A percentile compares a stretch with the other conserved stretches of the same genome.
These are phyloP conservation scores for Danaus melanippus DNA, from an alignment of 1,140 invertebrate species.

Conservation along the genomic window DNA sequence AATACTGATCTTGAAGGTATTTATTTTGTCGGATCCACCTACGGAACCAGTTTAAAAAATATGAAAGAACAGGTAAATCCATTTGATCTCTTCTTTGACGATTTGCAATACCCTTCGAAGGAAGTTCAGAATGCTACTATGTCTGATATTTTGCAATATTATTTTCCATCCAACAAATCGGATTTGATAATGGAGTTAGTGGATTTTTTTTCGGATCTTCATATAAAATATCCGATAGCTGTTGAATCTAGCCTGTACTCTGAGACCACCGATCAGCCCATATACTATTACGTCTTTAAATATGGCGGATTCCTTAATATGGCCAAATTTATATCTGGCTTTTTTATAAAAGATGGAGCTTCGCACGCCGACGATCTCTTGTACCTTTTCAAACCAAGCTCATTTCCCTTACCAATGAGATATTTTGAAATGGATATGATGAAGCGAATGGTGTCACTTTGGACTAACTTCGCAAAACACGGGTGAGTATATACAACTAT, in stretches of 20 bases:
- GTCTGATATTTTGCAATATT: conserved; percentile 34
- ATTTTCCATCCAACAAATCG: conserved; percentile 42
- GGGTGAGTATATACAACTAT: conserved; percentile 28
- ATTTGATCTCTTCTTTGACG: conserved; percentile 31
- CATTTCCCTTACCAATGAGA: conserved; percentile 42
- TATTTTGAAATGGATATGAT: conserved; percentile 46
- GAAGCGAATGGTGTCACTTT: conserved; percentile 46
- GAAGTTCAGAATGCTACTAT: conserved; percentile 35
- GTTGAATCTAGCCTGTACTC: conserved; percentile 47
- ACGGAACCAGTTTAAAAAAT: conserved; percentile 38
- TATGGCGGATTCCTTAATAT: conserved; percentile 53
- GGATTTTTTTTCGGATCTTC: conserved; percentile 53
- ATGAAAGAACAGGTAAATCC: conserved; percentile 23
- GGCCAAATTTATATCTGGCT: conserved; percentile 47
- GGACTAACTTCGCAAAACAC: conserved; percentile 64
- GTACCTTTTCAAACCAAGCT: conserved; percentile 56
- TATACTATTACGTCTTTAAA: conserved; percentile 59
- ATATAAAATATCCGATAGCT: conserved; percentile 54
- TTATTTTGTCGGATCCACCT: conserved; percentile 50
- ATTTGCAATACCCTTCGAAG: conserved; percentile 46
- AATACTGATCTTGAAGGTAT: conserved; percentile 62
- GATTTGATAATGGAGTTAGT: conserved; percentile 51
- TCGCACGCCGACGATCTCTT: conserved; percentile 60
- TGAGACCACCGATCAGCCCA: conserved; percentile 43
- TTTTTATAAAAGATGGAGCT: conserved; percentile 34